Evolutionary conservation across 2,113 vertebrate genomes (phyloP), one percentile per base, ranked within the genome.

Genomic region (Grus americana): DNA sequence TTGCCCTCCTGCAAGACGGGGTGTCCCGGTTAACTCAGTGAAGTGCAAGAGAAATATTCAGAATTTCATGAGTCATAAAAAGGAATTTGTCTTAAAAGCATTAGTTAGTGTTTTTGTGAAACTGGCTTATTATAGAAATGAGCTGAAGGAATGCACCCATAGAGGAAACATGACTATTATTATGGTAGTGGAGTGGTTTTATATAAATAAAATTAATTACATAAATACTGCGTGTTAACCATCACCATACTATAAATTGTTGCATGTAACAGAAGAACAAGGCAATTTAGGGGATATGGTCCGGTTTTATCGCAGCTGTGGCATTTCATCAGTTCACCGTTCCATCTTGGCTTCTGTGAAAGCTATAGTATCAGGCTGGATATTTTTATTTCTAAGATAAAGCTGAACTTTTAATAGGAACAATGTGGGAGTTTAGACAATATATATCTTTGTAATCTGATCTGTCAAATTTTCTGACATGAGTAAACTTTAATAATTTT

Each of bases 301-400:
- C 72, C 32, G 12, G 67, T 95, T 91, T 88, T 50, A 66, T 86
- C 89, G 76, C 38, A 79, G 58, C 38, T 86, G 38, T 74, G 89
- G 50, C 63, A 80, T 96, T 94, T 86, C 49, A 59, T 88, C 66
- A 59, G 70, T 13, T 42, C 16, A 73, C 50, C 1, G 0, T 40
- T 94, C 66, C 38, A 8, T 40, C 84, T 30, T 71, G 62, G 86
- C 26, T 92, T 76, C 74, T 86, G 71, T 62, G 76, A 91, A 79
- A 93, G 6, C 73, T 89, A 12, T 27, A 21, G 44, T 65, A 90
- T 72, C 79, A 88, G 88, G 84, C 8, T 30, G 54, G 84, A 24
- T 78, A 55, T 79, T 93, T 94, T 80, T 63, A 52, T 80, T 92
- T 91, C n/a, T 59, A 63, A 92, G 63, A 90, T 83, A 95, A 85